These are phyloP conservation scores for Somateria mollissima DNA, from an alignment of 2,797 vertebrate genomes.

Conservation along the genomic window DNA sequence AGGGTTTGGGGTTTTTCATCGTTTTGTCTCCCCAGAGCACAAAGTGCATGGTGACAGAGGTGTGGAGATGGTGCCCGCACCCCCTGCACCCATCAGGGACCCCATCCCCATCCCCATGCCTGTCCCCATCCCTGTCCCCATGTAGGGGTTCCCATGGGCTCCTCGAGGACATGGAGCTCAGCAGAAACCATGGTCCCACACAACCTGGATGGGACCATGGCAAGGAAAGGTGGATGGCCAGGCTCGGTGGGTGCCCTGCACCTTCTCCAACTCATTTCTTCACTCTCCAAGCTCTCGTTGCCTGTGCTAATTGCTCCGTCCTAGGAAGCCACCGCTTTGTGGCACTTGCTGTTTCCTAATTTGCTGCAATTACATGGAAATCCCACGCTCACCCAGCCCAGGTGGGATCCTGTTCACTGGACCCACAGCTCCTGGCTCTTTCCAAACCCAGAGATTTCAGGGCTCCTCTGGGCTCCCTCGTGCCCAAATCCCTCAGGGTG, in stretches of 20 bases:
- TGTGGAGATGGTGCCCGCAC: background rate
- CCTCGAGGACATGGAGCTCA: fast-evolving
- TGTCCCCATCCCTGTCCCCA: fast-evolving
- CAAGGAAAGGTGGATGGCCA: background rate
- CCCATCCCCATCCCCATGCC: fast-evolving
- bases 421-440: fast-evolving
- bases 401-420: background rate
- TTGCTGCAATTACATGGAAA: background rate
- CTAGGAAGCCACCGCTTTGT: fast-evolving
- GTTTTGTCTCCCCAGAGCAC: background rate
- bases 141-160: fast-evolving
- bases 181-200: background rate
- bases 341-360: background rate
- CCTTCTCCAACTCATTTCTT: background rate
- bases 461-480: fast-evolving
- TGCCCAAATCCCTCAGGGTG: background rate
- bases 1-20: background rate
- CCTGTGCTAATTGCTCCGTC: background rate
- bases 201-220: background rate
- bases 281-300: fast-evolving
- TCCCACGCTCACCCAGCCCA: fast-evolving
- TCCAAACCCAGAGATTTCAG: fast-evolving
- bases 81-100: background rate
- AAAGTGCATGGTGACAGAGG: fast-evolving
- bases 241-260: background rate